Percentiles rank a stretch among this genome's conserved stretches.
These are phyloP conservation scores for Lasaia peninsularis DNA, from an alignment of 1,140 invertebrate genomes.

Conservation along the genomic window DNA sequence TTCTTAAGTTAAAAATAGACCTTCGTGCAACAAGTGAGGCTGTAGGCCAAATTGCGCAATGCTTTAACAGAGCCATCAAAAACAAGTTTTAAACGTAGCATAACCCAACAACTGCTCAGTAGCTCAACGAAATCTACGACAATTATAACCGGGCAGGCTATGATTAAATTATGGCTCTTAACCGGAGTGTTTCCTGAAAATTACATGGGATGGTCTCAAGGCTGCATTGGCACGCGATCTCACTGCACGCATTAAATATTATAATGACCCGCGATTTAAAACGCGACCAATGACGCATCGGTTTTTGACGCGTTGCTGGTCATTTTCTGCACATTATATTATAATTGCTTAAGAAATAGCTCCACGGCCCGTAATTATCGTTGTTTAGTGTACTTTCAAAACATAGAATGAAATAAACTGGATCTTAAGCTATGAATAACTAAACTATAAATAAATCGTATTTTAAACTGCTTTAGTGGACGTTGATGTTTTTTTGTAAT, in stretches of 20 bases:
- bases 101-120: constrained; percentile 44
- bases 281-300: constrained; percentile 73
- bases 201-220: constrained; percentile 73
- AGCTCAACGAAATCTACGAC: constrained; percentile 67
- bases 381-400: constrained; percentile 5
- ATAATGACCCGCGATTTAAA: constrained; percentile 57
- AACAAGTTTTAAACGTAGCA: constrained; percentile 34
- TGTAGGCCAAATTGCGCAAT: constrained; percentile 22
- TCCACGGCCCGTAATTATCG: constrained; percentile 38
- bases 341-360: constrained; percentile 43
- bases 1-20: too few species aligned
- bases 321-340: constrained; percentile 51
- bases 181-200: constrained; percentile 73
- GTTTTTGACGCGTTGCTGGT: constrained; percentile 64
- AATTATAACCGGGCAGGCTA: constrained; percentile 68
- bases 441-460: neutral
- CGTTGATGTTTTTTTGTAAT: too few species aligned
- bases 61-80: constrained; percentile 35
- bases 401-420: neutral
- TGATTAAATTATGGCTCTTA: constrained; percentile 75
- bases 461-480: too few species aligned
- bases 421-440: constrained; percentile 7
- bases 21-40: too few species aligned
- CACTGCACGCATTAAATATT: constrained; percentile 62
- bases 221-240: constrained; percentile 65